phyloP scores from a whole-genome alignment of 2,888 invertebrate species.

The Tinea pellionella region DNA sequence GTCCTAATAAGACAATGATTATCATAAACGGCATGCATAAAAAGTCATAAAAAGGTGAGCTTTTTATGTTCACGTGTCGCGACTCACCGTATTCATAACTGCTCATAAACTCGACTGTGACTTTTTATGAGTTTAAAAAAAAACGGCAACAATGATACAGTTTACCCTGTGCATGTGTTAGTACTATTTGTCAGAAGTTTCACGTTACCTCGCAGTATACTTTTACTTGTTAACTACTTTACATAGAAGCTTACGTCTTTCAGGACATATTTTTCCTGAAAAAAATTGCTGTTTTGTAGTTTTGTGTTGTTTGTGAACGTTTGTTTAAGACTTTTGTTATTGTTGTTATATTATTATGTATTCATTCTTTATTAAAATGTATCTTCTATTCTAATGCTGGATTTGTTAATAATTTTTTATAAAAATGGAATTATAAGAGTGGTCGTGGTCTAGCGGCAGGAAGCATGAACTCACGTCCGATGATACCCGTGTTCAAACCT shows the following conservation, averaged over 20 bases:
- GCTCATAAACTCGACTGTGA: conserved; percentile 31
- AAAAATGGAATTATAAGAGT: too few species aligned
- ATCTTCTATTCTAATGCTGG: too few species aligned
- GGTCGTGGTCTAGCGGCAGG: too few species aligned
- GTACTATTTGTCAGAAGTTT: neutral
- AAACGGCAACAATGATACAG: neutral
- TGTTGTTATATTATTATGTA: too few species aligned
- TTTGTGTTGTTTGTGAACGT: too few species aligned
- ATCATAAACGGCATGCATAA: neutral
- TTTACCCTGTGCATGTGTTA: neutral
- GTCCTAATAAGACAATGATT: neutral
- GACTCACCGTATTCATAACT: conserved; percentile 13
- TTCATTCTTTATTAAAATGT: too few species aligned
- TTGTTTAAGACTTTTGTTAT: too few species aligned
- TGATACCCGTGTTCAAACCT: too few species aligned
- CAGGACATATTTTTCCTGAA: neutral
- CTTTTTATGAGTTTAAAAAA: conserved; percentile 28
- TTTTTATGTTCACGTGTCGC: conserved; percentile 8
- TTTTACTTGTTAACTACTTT: neutral
- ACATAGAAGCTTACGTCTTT: neutral
- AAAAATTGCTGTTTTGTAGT: too few species aligned
- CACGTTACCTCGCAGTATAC: neutral
- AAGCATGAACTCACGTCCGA: too few species aligned
- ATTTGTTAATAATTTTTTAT: too few species aligned
- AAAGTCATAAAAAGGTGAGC: conserved; percentile 10